A percentile compares a stretch with the other conserved stretches of the same genome.
Evolutionary conservation across 2,888 invertebrate species (phyloP).

Genomic region (Plemyria rubiginata): DNA sequence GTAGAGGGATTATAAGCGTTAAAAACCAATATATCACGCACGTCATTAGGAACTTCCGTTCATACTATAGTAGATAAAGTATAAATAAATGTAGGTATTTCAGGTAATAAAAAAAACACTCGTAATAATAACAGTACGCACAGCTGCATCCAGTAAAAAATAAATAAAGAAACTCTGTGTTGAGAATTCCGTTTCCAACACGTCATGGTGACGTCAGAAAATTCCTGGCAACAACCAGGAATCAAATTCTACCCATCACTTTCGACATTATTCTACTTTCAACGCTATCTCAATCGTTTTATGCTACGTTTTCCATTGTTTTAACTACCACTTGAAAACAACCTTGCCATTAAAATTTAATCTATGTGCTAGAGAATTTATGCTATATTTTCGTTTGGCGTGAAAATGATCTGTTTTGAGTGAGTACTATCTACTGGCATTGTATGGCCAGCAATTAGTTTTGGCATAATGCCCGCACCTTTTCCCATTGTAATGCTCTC

Average conservation of each 20-base stretch:
- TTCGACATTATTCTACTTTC: conserved; percentile 13
- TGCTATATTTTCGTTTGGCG: conserved; percentile 23
- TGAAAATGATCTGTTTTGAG: conserved; percentile 18
- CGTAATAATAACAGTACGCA: conserved; percentile 17
- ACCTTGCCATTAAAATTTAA: conserved; percentile 10
- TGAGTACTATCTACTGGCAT: conserved; percentile 30
- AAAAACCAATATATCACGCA: conserved; percentile 1
- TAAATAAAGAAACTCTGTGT: conserved; percentile 25
- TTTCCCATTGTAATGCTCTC: conserved; percentile 27
- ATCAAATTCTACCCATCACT: conserved; percentile 23
- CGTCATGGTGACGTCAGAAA: conserved; percentile 39
- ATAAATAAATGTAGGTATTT: not conserved
- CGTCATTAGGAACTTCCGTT: conserved; percentile 15
- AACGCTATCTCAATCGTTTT: conserved; percentile 6
- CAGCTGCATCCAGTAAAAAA: conserved; percentile 27
- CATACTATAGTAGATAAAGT: not conserved
- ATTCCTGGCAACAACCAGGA: conserved; percentile 35
- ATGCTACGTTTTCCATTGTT: conserved; percentile 24
- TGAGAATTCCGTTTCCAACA: conserved; percentile 30
- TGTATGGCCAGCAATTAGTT: conserved; percentile 47
- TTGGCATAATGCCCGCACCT: conserved; percentile 49
- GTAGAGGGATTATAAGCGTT: not conserved
- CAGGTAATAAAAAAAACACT: conserved; percentile 9
- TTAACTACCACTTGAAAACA: not conserved
- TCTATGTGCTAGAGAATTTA: conserved; percentile 3